A percentile compares a stretch with the other conserved stretches of the same genome.
Conservation (phyloP, 2,888 invertebrate species). For the Drosophila borborema region DNA sequence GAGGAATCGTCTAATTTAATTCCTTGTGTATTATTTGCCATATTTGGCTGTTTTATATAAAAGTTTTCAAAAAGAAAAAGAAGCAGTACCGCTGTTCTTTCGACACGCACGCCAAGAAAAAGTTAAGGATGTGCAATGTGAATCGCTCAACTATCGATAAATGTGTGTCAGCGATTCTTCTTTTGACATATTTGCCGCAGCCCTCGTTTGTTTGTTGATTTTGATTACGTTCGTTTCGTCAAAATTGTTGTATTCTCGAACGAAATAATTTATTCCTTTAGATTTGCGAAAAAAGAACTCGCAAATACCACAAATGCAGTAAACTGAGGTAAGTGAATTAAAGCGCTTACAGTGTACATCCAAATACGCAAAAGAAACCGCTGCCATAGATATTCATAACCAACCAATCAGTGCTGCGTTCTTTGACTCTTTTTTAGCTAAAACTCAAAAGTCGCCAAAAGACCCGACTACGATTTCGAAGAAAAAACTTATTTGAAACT, state of each 20-base stretch:
- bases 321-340: slow-evolving; percentile 26
- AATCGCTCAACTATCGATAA: slow-evolving; percentile 37
- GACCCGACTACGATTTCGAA: background rate
- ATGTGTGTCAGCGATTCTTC: background rate
- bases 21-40: slow-evolving; percentile 40
- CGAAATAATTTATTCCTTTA: background rate
- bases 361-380: background rate
- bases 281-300: background rate
- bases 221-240: slow-evolving; percentile 23
- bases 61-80: slow-evolving; percentile 32
- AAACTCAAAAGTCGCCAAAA: background rate
- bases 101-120: slow-evolving; percentile 58
- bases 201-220: slow-evolving; percentile 42
- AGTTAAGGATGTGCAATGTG: slow-evolving; percentile 32
- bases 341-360: background rate
- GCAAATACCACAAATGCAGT: slow-evolving; percentile 35
- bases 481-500: background rate
- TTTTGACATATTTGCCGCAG: background rate
- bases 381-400: background rate
- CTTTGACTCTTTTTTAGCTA: slow-evolving; percentile 14
- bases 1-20: slow-evolving; percentile 42
- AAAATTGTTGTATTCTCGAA: slow-evolving; percentile 8
- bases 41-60: slow-evolving; percentile 41
- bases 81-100: slow-evolving; percentile 21
- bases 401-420: slow-evolving; percentile 18